Base-by-base conservation (phyloP, 1,140 invertebrate species). In the Latrodectus geometricus region DNA sequence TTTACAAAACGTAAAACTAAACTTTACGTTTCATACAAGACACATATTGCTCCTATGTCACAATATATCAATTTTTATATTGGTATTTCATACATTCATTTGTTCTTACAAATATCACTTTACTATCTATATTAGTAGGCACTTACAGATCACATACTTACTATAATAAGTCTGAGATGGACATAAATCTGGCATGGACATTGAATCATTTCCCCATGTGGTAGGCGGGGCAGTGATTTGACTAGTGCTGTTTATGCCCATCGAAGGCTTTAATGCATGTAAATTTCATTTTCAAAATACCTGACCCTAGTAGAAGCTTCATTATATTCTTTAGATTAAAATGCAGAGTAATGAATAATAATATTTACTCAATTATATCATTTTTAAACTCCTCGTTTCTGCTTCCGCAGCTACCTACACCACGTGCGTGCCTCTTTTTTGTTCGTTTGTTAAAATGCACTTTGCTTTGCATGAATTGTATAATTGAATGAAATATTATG, bases 371-470 rank as follows among this genome's bases (percentile, higher is more conserved):
- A 66, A 68, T 68, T 77, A 17, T 50, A 52, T 79, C 23, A 68
- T 49, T 77, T 70, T 86, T 61, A 49, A 35, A 70, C 83, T 86
- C 83, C 83, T 86, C 83, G 83, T 86, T 77, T 86, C 83, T 65
- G 75, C 83, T 86, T 86, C 83, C 83, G 74, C 83, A n/a, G 65
- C 83, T 86, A 78, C 74, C 74, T 70, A 56, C 75, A 86, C 83
- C 83, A 86, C 83, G 75, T 78, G 75, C 20, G n/a, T 78, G 83
- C 83, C 83, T 86, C 83, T 86, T 76, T 68, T 21, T 78, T 86
- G 48, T 78, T 86, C 9, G 21, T 78, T 78, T 15, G 9, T 78
- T 78, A 17, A 14, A 56, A 49, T 23, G 20, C 12, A 65, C 9
- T 69, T 69, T 17, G 21, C 20, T 48, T 75, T 54, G 73, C 73